phyloP scores from a whole-genome alignment of 2,797 vertebrate genomes.

The Chelmon rostratus region DNA sequence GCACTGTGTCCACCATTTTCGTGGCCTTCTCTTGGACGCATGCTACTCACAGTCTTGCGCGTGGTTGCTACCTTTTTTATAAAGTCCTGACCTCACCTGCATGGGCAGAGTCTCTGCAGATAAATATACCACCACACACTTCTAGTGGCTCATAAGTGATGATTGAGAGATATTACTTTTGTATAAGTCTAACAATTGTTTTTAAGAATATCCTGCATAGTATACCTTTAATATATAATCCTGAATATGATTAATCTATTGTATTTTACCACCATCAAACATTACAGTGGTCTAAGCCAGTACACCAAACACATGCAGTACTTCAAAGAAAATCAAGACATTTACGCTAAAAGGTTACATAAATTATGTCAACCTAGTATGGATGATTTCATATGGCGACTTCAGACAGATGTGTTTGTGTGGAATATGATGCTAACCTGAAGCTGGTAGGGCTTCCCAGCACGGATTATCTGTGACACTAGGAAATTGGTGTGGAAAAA shows the following conservation, averaged over 20 bases:
- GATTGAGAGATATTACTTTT: too few species aligned
- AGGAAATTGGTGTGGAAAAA: slow-evolving; percentile 99
- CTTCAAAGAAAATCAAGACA: neutral
- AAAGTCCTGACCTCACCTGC: too few species aligned
- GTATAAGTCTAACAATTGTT: too few species aligned
- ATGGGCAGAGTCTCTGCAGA: too few species aligned
- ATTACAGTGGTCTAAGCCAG: neutral
- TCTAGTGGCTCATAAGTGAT: too few species aligned
- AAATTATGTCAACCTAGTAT: neutral
- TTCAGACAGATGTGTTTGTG: neutral
- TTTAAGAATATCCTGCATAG: too few species aligned
- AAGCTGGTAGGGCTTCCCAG: slow-evolving; percentile 98
- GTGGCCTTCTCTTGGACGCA: too few species aligned
- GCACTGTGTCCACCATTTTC: too few species aligned
- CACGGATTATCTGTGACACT: slow-evolving; percentile 97
- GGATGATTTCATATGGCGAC: neutral
- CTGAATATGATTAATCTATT: neutral
- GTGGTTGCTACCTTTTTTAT: too few species aligned
- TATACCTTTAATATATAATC: too few species aligned
- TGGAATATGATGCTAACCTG: slow-evolving; percentile 85
- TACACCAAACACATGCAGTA: neutral
- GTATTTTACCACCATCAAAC: neutral
- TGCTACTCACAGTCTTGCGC: too few species aligned
- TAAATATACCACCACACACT: too few species aligned
- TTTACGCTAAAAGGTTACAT: neutral